Percentiles rank a stretch among this genome's conserved stretches.
Evolutionary conservation across 2,113 vertebrate species (phyloP).

Genomic region (Chionis minor): DNA sequence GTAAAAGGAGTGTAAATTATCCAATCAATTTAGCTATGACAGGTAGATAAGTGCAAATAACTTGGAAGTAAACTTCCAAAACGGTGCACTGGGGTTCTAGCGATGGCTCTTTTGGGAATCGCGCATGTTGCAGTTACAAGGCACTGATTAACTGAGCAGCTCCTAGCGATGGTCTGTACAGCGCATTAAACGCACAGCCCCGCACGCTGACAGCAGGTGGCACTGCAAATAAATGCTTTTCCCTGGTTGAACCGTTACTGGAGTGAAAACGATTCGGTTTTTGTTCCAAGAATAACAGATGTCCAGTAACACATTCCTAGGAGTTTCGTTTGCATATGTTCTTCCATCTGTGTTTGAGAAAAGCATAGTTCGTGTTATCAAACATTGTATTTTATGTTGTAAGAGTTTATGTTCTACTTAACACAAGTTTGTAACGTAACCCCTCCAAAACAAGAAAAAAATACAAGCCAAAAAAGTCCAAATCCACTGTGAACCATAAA

Average conservation of each 20-base stretch:
- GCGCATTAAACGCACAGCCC: background rate
- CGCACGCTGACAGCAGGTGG: constrained; percentile 61
- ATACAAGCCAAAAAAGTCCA: background rate
- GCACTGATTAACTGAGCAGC: background rate
- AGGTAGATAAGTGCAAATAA: background rate
- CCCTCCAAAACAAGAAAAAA: background rate
- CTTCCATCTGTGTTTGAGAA: constrained; percentile 80
- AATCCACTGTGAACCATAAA: background rate
- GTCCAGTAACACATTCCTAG: constrained; percentile 70
- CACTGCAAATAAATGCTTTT: constrained; percentile 4
- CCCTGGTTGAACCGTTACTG: background rate
- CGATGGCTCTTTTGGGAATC: fast-evolving
- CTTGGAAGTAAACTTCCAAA: background rate
- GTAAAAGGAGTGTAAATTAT: background rate
- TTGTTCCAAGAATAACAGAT: constrained; percentile 76
- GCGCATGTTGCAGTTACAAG: background rate
- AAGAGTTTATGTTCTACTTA: constrained; percentile 71
- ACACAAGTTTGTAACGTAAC: constrained; percentile 4
- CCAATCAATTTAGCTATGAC: background rate
- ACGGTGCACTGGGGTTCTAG: background rate
- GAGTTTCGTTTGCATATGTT: constrained; percentile 78
- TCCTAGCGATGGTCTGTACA: fast-evolving
- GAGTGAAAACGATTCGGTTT: background rate
- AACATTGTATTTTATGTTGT: constrained; percentile 75
- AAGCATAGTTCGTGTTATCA: constrained; percentile 77